Evolutionary conservation across 2,888 invertebrate genomes (phyloP), one percentile per base, ranked within the genome.

Genomic region (Caenorhabditis sinica): DNA sequence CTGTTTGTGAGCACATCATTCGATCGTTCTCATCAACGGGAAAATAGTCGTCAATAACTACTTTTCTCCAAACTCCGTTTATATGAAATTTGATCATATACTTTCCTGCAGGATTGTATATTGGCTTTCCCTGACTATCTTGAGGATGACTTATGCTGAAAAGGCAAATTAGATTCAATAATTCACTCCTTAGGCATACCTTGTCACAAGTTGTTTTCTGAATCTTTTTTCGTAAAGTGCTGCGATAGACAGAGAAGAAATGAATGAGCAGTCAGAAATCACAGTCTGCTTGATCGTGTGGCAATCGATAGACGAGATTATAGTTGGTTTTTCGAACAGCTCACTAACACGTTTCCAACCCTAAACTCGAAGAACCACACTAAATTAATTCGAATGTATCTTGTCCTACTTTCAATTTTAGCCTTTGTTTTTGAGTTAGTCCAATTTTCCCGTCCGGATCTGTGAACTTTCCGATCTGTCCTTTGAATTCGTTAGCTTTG

Each of bases 211-310:
- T 91, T 96, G 95, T 92, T 96, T 95, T 69, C 96, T 95, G 92
- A 97, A 97, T 81, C 95, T 94, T 89, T 95, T 95, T 93, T 98
- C 97, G 93, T 97, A 97, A 53, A 96, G 95, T 3, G 97, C 97
- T 92, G 96, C 96, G 11, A 98, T 96, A 13, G 97, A 97, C 28
- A 98, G 94, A 3, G 97, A 97, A 0, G 98, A 97, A 1, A 98
- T 97, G 93, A 98, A 97, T 0, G 97, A 97, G 93, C 98, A 98
- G 94, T 98, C 97, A 0, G 97, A 97, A 20, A 98, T 96, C 85
- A 97, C 95, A 56, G 97, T 97, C 94, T 97, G 97, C 93, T 96
- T 96, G 86, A 98, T 97, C 93, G 96, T 96, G 93, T 96, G 95
- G 94, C 95, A 95, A 94, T 96, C 96, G 23, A 97, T 94, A 84